phyloP scores from a whole-genome alignment of 2,797 vertebrate species.

The Carapus acus region DNA sequence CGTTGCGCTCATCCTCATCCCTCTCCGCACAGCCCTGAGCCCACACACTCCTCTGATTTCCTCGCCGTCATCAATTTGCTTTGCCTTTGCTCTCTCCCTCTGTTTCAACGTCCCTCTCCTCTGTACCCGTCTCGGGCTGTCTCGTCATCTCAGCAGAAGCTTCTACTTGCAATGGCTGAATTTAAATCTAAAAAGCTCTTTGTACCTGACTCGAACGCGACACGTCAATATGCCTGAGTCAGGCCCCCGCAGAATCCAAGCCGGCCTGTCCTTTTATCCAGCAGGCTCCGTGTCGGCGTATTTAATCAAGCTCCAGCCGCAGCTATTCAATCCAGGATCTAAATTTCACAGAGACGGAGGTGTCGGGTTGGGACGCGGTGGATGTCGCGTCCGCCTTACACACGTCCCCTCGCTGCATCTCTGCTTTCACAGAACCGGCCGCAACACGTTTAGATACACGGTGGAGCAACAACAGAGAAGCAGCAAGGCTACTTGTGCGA shows the following conservation, averaged over 20 bases:
- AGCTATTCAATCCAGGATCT: background rate
- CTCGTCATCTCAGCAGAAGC: background rate
- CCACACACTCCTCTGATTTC: background rate
- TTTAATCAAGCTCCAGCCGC: background rate
- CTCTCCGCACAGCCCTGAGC: constrained; percentile 12
- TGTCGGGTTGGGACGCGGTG: background rate
- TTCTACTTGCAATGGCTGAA: background rate
- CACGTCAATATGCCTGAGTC: no score
- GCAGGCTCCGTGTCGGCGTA: background rate
- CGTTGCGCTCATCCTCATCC: constrained; percentile 6
- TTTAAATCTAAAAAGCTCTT: background rate
- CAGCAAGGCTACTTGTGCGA: no score
- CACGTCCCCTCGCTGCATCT: no score
- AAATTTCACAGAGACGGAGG: background rate
- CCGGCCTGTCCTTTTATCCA: constrained; percentile 10
- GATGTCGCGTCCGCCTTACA: no score
- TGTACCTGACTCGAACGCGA: background rate
- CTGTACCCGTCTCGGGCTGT: background rate
- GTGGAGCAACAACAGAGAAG: no score
- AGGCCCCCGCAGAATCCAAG: constrained; percentile 1
- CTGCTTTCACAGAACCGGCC: no score
- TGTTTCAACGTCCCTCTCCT: background rate
- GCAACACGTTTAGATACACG: no score
- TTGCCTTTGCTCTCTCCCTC: constrained; percentile 3
- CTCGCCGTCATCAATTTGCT: background rate